Evolutionary conservation across 2,888 invertebrate genomes (phyloP).

Genomic region (Lasioglossum morio): DNA sequence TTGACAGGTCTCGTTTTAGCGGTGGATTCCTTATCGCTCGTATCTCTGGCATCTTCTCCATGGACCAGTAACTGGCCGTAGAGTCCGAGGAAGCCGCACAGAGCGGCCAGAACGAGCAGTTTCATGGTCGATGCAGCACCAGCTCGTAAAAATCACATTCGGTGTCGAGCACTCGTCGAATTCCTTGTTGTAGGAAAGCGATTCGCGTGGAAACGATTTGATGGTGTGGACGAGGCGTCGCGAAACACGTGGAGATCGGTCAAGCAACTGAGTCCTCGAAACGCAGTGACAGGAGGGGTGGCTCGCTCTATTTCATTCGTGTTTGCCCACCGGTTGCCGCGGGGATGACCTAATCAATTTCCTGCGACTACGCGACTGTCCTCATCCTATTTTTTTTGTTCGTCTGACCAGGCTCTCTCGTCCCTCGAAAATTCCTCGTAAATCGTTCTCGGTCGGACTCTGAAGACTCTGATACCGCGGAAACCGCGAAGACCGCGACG

Average conservation of each 20-base stretch:
- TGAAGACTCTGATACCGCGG: background rate
- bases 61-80: background rate
- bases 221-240: background rate
- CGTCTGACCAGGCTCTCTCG: background rate
- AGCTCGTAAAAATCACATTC: background rate
- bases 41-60: background rate
- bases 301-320: constrained; percentile 65
- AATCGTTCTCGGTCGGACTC: background rate
- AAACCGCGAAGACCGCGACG: constrained; percentile 2
- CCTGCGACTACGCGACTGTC: constrained; percentile 24
- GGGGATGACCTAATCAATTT: constrained; percentile 83
- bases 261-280: constrained; percentile 57
- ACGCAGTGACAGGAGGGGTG: constrained; percentile 15
- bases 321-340: constrained; percentile 83
- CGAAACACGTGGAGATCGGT: constrained; percentile 59
- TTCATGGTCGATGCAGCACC: constrained; percentile 15
- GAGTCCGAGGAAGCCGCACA: constrained; percentile 21
- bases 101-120: background rate
- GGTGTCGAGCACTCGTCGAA: background rate
- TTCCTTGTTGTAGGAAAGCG: background rate
- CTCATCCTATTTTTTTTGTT: background rate
- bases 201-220: background rate
- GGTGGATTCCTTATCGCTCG: background rate
- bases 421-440: constrained; percentile 8
- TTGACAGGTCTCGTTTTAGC: constrained; percentile 70